phyloP scores from a whole-genome alignment of 2,113 vertebrate species.

The Muntiacus muntjak region DNA sequence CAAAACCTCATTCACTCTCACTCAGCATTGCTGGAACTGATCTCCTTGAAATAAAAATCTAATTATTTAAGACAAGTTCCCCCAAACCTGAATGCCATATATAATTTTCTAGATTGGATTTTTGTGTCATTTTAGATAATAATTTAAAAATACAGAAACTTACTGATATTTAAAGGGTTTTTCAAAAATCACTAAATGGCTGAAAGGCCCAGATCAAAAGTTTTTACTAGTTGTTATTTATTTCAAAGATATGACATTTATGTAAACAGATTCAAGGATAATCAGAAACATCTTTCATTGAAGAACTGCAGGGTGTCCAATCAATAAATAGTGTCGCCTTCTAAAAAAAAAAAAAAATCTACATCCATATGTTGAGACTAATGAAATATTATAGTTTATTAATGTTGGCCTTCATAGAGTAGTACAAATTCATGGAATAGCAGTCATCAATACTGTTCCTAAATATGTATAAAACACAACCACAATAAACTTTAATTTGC shows the following conservation, averaged over 20 bases:
- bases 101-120: background rate
- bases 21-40: background rate
- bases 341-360: background rate
- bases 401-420: background rate
- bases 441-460: background rate
- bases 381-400: background rate
- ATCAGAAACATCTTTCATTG: background rate
- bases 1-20: background rate
- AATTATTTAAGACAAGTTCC: background rate
- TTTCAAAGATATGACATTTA: background rate
- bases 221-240: background rate
- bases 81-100: background rate
- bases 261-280: background rate
- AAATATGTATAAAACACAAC: background rate
- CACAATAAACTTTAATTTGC: conserved; percentile 24
- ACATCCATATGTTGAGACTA: background rate
- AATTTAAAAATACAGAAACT: background rate
- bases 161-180: background rate
- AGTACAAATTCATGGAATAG: background rate
- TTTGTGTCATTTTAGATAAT: background rate
- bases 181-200: background rate
- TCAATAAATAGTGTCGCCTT: conserved; percentile 12
- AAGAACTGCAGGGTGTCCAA: background rate
- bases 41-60: background rate
- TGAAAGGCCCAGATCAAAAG: background rate